These are phyloP conservation scores for Shargacucullia verbasci DNA, from an alignment of 2,888 invertebrate species.

Conservation along the genomic window DNA sequence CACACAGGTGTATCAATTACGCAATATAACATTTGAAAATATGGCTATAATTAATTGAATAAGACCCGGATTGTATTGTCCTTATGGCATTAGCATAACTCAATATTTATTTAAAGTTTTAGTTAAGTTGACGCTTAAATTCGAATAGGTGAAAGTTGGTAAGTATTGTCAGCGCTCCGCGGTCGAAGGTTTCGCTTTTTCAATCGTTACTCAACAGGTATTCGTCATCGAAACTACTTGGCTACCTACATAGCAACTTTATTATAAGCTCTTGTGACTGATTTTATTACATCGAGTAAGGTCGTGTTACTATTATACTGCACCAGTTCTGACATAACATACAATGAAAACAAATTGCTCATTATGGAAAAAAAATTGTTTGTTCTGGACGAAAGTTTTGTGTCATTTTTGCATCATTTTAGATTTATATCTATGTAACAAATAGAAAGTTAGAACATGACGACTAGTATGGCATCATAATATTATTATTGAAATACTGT, in stretches of 20 bases:
- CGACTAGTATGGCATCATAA: no score
- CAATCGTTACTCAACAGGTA: slow-evolving; percentile 85
- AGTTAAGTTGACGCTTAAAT: slow-evolving; percentile 66
- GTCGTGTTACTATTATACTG: slow-evolving; percentile 44
- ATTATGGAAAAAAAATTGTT: neutral
- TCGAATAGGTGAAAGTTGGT: slow-evolving; percentile 83
- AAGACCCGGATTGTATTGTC: slow-evolving; percentile 21
- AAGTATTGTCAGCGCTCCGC: slow-evolving; percentile 78
- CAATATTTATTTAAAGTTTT: slow-evolving; percentile 51
- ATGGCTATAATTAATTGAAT: slow-evolving; percentile 22
- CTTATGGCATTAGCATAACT: slow-evolving; percentile 27
- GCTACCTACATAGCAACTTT: slow-evolving; percentile 54
- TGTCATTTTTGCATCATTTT: no score
- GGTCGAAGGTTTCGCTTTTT: slow-evolving; percentile 85
- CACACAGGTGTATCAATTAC: slow-evolving; percentile 24
- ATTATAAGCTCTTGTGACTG: slow-evolving; percentile 55
- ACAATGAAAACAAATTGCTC: slow-evolving; percentile 8
- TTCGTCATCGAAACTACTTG: slow-evolving; percentile 76
- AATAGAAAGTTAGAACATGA: no score
- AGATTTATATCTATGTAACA: no score
- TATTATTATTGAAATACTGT: no score
- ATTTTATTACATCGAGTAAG: slow-evolving; percentile 57
- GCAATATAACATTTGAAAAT: slow-evolving; percentile 17
- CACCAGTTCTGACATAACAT: slow-evolving; percentile 43
- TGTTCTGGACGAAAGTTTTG: neutral